Percentiles rank a stretch among this genome's conserved stretches.
Evolutionary conservation across 2,797 vertebrate species (phyloP).

Genomic region (Galago senegalensis): DNA sequence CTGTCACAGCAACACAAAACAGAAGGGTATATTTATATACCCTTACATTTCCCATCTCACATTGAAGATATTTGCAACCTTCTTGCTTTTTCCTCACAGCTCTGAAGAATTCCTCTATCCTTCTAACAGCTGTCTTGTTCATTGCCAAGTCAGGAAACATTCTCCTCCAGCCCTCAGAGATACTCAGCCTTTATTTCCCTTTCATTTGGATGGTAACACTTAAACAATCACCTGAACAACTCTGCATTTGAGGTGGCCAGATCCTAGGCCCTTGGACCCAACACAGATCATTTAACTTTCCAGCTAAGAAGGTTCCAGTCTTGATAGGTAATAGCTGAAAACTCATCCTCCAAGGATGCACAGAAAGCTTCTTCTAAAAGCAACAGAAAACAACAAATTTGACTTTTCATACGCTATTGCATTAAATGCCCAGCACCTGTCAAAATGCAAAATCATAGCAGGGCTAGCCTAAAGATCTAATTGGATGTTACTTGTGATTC

Average conservation of each 20-base stretch:
- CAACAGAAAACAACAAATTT: neutral
- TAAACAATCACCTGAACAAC: neutral
- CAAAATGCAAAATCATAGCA: neutral
- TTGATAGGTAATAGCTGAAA: neutral
- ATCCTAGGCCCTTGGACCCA: neutral
- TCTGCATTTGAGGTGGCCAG: neutral
- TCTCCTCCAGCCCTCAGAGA: neutral
- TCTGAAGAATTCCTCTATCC: neutral
- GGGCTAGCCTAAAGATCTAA: neutral
- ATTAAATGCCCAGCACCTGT: neutral
- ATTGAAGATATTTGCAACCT: neutral
- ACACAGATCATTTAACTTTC: neutral
- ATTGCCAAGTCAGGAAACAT: no score
- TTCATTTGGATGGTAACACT: neutral
- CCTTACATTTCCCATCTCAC: neutral
- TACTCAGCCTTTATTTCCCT: neutral
- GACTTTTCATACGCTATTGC: neutral
- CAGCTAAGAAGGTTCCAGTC: neutral
- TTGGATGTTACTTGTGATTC: neutral
- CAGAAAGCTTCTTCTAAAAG: neutral
- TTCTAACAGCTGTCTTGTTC: neutral
- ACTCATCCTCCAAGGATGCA: neutral
- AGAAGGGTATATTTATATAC: neutral
- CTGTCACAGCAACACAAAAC: neutral
- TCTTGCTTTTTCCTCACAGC: neutral